Evolutionary conservation across 2,888 invertebrate species (phyloP).

Genomic region (Schizaphis graminum): DNA sequence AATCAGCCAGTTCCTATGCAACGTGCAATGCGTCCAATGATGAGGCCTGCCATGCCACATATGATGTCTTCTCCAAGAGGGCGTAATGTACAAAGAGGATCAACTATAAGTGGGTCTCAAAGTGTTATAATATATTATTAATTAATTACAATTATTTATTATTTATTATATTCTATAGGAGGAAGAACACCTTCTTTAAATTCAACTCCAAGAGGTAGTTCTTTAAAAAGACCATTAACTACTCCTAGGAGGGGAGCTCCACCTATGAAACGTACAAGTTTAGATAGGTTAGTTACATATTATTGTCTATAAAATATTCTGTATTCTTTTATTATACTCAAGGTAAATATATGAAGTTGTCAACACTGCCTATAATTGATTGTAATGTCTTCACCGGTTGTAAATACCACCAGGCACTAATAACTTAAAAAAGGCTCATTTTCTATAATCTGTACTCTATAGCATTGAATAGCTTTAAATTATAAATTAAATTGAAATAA

Average conservation of each 20-base stretch:
- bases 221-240: constrained; percentile 41
- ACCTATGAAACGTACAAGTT: constrained; percentile 10
- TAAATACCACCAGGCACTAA: not conserved
- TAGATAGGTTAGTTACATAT: constrained; percentile 40
- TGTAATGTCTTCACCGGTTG: not conserved
- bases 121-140: not conserved
- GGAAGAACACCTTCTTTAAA: constrained; percentile 19
- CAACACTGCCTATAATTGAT: not conserved
- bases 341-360: not conserved
- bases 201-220: constrained; percentile 25
- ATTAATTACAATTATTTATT: not conserved
- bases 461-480: too few relatives aligned
- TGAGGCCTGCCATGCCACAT: not conserved
- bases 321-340: not conserved
- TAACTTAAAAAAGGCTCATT: not conserved
- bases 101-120: constrained; percentile 13
- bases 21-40: constrained; percentile 45
- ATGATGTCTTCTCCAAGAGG: constrained; percentile 36
- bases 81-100: constrained; percentile 19
- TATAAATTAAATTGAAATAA: not conserved
- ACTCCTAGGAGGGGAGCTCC: constrained; percentile 20
- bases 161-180: constrained; percentile 4
- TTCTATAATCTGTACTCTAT: too few relatives aligned
- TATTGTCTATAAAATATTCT: not conserved
- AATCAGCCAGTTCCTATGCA: constrained; percentile 51